Evolutionary conservation across 2,888 invertebrate genomes (phyloP), one percentile per base, ranked within the genome.

Genomic region (Agrochola circellaris): DNA sequence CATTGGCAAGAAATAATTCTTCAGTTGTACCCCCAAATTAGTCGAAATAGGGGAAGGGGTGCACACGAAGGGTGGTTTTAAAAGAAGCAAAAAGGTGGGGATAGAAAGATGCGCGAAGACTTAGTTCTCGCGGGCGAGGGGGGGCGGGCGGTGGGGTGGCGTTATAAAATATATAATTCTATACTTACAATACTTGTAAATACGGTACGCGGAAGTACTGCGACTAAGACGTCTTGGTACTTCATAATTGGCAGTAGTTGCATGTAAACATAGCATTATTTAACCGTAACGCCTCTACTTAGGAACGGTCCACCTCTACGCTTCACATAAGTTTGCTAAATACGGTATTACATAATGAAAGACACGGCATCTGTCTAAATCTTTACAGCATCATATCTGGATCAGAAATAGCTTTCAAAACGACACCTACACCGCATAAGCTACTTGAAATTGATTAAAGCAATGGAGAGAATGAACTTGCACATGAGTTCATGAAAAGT

Each of bases 151-250:
- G 79, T 65, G 81, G 92, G 93, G 92, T 92, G 95, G 96, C 93
- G 96, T 96, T 96, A 96, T 96, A 96, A 96, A 96, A 96, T 96
- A 96, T 96, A 96, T 96, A 96, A 96, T 96, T 96, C 96, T 96
- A 96, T 96, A 96, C 96, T 96, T 96, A 96, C 96, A 96, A 96
- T 96, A 96, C 96, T 96, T 96, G 96, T 96, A 96, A 96, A 96
- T 96, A 96, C 96, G 96, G 94, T 92, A 96, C 95, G 96, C 96
- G 96, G 96, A 96, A 96, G 96, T 95, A 94, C 90, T 84, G 68
- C 87, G 92, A 77, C 56, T 56, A 60, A 45, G 15, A 6, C 26
- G 80, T 73, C 82, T 95, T 95, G 96, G 91, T 93, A 93, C 93
- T 95, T 92, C 74, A 54, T 69, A 79, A 65, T 85, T 82, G 80